phyloP scores from a whole-genome alignment of 2,888 invertebrate species.

The Phyllotreta cruciferae region DNA sequence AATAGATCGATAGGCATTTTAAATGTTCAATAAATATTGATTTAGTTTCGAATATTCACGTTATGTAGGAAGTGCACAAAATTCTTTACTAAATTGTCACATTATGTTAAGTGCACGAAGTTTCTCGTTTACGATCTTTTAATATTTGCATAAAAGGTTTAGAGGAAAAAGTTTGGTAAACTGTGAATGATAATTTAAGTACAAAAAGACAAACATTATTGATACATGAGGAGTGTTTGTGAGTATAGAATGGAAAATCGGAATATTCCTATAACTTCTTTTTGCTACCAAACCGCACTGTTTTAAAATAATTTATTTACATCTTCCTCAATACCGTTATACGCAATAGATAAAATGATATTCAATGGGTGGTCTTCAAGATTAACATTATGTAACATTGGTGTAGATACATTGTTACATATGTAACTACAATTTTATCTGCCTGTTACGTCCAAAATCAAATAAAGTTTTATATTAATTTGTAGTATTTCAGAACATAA shows the following conservation, averaged over 20 bases:
- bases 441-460: no score
- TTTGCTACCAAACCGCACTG: conserved; percentile 7
- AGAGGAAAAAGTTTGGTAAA: conserved; percentile 13
- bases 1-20: not conserved
- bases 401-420: not conserved
- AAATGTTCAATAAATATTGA: no score
- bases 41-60: not conserved
- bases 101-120: conserved; percentile 14
- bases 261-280: conserved; percentile 3
- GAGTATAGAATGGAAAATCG: no score
- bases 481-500: no score
- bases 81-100: conserved; percentile 2
- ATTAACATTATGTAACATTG: not conserved
- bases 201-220: conserved; percentile 13
- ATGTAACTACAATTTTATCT: not conserved
- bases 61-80: conserved; percentile 7
- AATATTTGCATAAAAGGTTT: conserved; percentile 14
- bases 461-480: no score
- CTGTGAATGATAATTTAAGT: conserved; percentile 17
- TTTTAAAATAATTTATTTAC: conserved; percentile 1
- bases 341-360: conserved; percentile 3
- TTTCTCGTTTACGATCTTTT: conserved; percentile 12
- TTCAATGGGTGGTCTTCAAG: conserved; percentile 11
- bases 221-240: conserved; percentile 10
- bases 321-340: not conserved